Percentiles rank a stretch among this genome's conserved stretches.
Conservation (phyloP, 1,140 invertebrate species). For the Zaprionus africanus region DNA sequence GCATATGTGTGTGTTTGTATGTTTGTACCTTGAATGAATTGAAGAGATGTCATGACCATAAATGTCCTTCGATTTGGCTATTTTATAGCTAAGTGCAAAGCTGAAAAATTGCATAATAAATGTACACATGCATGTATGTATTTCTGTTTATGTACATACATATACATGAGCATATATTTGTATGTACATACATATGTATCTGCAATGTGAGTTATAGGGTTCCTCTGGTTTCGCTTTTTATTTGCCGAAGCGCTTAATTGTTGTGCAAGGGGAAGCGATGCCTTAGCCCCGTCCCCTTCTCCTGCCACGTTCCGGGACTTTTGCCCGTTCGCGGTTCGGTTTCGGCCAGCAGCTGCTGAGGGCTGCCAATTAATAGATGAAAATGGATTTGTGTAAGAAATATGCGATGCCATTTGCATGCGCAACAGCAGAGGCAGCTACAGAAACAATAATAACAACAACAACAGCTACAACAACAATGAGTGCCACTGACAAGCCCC, state of each 20-base stretch:
- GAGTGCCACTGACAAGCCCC: slow-evolving; percentile 51
- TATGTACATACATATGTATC: not conserved
- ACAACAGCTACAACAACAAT: slow-evolving; percentile 35
- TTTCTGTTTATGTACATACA: not conserved
- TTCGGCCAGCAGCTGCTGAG: slow-evolving; percentile 50
- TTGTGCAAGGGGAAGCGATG: slow-evolving; percentile 35
- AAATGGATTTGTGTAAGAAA: slow-evolving; percentile 81
- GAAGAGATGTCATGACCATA: not conserved
- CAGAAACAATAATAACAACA: slow-evolving; percentile 7
- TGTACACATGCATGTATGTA: not conserved
- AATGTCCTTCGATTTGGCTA: not conserved
- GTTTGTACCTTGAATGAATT: too few relatives aligned
- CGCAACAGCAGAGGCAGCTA: slow-evolving; percentile 8
- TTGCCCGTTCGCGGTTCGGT: not conserved
- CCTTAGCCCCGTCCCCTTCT: not conserved
- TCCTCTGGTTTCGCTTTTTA: slow-evolving; percentile 50
- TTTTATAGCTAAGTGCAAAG: not conserved
- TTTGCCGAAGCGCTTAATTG: slow-evolving; percentile 81
- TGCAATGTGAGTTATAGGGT: not conserved
- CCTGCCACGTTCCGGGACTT: slow-evolving; percentile 8
- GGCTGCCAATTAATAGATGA: slow-evolving; percentile 79
- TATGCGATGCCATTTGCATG: slow-evolving; percentile 74
- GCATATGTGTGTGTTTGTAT: too few relatives aligned
- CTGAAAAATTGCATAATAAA: not conserved
- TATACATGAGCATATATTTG: not conserved